Evolutionary conservation across 2,113 vertebrate genomes (phyloP).

Genomic region (Egretta garzetta): DNA sequence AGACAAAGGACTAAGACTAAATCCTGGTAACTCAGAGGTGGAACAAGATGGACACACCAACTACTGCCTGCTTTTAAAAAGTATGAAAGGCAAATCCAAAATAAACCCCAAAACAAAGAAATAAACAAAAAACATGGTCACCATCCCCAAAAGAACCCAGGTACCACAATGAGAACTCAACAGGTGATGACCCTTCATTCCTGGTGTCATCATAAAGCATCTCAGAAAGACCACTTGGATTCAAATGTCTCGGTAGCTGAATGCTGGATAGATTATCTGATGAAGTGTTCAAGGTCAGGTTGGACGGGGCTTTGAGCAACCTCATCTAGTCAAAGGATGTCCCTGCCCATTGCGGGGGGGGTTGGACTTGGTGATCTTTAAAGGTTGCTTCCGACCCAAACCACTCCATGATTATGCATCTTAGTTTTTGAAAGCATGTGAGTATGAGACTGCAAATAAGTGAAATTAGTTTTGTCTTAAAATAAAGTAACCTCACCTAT

Average conservation of each 20-base stretch:
- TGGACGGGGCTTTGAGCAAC: neutral
- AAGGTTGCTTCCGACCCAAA: neutral
- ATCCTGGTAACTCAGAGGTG: neutral
- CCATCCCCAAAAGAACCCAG: neutral
- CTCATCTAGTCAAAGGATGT: neutral
- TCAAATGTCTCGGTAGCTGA: neutral
- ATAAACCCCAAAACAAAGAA: neutral
- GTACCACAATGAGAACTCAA: neutral
- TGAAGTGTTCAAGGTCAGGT: rapidly evolving
- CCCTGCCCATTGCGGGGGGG: neutral
- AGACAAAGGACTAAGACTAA: neutral
- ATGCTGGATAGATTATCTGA: neutral
- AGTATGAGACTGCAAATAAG: neutral
- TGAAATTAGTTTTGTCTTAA: neutral
- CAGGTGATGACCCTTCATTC: neutral
- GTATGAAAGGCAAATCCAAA: neutral
- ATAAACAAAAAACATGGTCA: neutral
- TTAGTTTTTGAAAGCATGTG: neutral
- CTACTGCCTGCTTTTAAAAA: neutral
- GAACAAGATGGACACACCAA: neutral
- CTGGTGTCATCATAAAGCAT: neutral
- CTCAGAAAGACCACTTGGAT: neutral
- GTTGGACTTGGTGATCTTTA: neutral
- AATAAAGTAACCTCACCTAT: neutral
- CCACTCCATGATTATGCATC: neutral